Conservation (phyloP, 2,888 invertebrate species). For the Heliconius erato region DNA sequence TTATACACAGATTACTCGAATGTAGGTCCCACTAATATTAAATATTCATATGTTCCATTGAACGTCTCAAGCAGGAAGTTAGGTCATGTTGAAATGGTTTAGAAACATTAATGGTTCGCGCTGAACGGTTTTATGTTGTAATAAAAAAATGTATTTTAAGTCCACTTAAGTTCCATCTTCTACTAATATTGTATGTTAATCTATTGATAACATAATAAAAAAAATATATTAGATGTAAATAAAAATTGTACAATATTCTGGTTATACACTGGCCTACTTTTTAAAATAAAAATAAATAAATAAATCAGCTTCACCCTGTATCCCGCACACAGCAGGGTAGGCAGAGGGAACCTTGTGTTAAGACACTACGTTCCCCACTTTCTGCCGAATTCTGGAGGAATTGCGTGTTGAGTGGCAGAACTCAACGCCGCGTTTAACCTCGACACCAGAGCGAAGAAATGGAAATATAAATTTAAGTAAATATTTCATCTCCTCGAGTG, state of each 20-base stretch:
- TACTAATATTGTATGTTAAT: constrained; percentile 1
- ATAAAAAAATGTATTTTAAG: constrained; percentile 21
- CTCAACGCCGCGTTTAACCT: too few species aligned
- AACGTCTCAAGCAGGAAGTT: constrained; percentile 34
- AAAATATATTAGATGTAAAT: neutral
- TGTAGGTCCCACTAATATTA: constrained; percentile 11
- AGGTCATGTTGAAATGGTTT: constrained; percentile 31
- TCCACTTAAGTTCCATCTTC: constrained; percentile 4
- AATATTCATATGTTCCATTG: constrained; percentile 31
- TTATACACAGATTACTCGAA: neutral
- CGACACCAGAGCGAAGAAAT: too few species aligned
- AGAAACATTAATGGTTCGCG: constrained; percentile 25
- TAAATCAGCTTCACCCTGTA: too few species aligned
- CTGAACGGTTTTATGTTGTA: constrained; percentile 20
- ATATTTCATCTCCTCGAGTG: too few species aligned
- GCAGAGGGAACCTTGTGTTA: too few species aligned
- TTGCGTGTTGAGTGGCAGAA: too few species aligned
- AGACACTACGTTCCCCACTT: too few species aligned
- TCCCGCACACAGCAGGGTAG: too few species aligned
- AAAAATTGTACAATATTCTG: neutral
- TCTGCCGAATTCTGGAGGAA: too few species aligned
- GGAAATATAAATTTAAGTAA: too few species aligned
- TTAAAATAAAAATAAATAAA: too few species aligned
- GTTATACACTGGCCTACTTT: neutral
- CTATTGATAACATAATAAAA: neutral